Base-by-base conservation (phyloP, 2,797 vertebrate species). In the Galagoides demidoff region DNA sequence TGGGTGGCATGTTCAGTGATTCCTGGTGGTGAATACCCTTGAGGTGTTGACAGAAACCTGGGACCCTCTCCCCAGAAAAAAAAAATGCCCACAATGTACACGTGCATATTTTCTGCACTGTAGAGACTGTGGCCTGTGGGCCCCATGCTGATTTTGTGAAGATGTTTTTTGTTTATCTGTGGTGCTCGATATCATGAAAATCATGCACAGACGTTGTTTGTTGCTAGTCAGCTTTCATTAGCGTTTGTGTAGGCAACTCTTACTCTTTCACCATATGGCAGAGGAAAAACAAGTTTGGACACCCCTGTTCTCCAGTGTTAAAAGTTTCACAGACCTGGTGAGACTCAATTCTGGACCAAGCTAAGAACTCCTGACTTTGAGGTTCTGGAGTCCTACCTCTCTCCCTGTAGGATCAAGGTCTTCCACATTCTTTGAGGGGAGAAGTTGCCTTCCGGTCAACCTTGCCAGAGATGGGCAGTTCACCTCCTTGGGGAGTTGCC, bases 371-470 rank as follows among this genome's bases (percentile, higher is more conserved):
- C 39, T 29, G 45, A 25, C 20, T 52, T 82, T 82, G 39, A 37
- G 34, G 1, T 11, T 16, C 29, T 2, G 0, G 49, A 34, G 4
- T 19, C 10, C 16, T 82, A 7, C 3, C 1, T 37, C 7, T 66
- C 31, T 64, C 8, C 52, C 45, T 34, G 16, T 12, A 27, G 20
- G 5, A 2, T 34, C 31, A 22, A 8, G 29, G 3, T 34, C 49
- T 20, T 7, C 22, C 4, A 31, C 25, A 34, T 64, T 11, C 31
- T 57, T 1, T 22, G 20, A 45, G n/a, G 5, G 9, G 19, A 68
- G 73, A 22, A 31, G 43, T 49, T 59, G 19, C 11, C 5, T 37
- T 39, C 31, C 12, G 16, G 73, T 49, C 37, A 64, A 59, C 13
- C 71, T 34, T 5, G 1, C 49, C 23, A 55, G 25, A 8, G 39